Percentiles rank a stretch among this genome's conserved stretches.
phyloP scores from a whole-genome alignment of 2,113 vertebrate genomes.

The Cebus imitator region DNA sequence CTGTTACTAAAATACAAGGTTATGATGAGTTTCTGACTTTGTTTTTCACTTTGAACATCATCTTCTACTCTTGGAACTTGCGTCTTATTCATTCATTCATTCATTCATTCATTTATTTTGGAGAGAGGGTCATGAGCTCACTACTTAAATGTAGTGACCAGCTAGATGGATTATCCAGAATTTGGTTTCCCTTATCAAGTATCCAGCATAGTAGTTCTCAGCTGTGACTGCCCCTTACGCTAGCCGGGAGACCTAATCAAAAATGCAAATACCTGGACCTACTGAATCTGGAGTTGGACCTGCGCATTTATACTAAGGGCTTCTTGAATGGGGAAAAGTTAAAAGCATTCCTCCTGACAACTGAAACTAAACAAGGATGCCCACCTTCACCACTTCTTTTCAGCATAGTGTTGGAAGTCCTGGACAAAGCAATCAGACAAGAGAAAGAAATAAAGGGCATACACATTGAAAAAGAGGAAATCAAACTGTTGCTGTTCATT shows the following conservation, averaged over 20 bases:
- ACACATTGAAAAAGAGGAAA: too few relatives aligned
- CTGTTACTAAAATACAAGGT: slow-evolving; percentile 64
- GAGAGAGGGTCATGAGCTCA: background rate
- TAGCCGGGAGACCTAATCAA: background rate
- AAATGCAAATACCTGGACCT: background rate
- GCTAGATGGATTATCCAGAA: background rate
- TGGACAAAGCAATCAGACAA: too few relatives aligned
- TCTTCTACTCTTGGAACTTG: background rate
- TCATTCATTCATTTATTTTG: background rate
- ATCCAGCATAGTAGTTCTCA: background rate
- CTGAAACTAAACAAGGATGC: too few relatives aligned
- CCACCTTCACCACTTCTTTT: too few relatives aligned
- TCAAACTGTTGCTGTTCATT: too few relatives aligned
- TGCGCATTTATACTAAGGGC: too few relatives aligned
- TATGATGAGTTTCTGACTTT: background rate
- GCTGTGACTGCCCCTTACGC: background rate
- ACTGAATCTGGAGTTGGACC: background rate
- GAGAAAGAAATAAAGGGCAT: too few relatives aligned
- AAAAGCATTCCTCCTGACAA: too few relatives aligned
- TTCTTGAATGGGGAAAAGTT: too few relatives aligned
- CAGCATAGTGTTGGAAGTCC: too few relatives aligned
- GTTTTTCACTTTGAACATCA: slow-evolving; percentile 43
- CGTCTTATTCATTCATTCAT: background rate
- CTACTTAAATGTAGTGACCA: background rate
- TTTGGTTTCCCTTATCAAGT: background rate